Conservation (phyloP, 2,113 vertebrate genomes). For the Mesoclemmys tuberculata region DNA sequence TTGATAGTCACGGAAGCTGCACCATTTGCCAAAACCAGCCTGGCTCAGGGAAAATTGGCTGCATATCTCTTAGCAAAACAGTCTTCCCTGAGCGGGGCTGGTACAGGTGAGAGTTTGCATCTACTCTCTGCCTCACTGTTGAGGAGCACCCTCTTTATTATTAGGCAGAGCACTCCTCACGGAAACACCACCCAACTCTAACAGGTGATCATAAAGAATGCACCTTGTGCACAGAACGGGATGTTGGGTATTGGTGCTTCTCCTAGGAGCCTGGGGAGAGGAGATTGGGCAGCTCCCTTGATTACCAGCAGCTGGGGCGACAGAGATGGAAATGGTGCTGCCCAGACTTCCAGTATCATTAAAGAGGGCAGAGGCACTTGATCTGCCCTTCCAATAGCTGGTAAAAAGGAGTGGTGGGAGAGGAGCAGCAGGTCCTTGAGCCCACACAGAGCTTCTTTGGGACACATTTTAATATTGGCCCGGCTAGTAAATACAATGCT, state of each 20-base stretch:
- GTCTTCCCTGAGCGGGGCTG: constrained; percentile 1
- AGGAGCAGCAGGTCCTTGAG: neutral
- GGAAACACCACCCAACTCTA: neutral
- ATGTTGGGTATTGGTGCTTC: rapidly evolving
- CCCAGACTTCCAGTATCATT: neutral
- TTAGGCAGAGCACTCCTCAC: neutral
- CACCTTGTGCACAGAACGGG: neutral
- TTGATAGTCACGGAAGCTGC: constrained; percentile 1
- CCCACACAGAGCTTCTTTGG: neutral
- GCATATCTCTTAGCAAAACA: neutral
- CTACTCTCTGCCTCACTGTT: no score
- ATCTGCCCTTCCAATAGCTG: neutral
- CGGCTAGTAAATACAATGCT: constrained; percentile 4
- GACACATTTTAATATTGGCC: neutral
- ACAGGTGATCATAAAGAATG: neutral
- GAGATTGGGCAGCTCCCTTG: neutral
- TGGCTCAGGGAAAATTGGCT: neutral
- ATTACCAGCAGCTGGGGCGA: neutral
- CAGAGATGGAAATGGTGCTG: neutral
- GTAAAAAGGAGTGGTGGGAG: neutral
- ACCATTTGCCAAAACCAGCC: neutral
- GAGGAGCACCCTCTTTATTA: neutral
- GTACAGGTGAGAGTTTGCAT: neutral
- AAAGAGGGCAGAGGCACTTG: neutral
- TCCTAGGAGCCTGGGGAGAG: neutral